Conservation (phyloP, 2,113 vertebrate genomes). For the Pachypanchax playfairii region DNA sequence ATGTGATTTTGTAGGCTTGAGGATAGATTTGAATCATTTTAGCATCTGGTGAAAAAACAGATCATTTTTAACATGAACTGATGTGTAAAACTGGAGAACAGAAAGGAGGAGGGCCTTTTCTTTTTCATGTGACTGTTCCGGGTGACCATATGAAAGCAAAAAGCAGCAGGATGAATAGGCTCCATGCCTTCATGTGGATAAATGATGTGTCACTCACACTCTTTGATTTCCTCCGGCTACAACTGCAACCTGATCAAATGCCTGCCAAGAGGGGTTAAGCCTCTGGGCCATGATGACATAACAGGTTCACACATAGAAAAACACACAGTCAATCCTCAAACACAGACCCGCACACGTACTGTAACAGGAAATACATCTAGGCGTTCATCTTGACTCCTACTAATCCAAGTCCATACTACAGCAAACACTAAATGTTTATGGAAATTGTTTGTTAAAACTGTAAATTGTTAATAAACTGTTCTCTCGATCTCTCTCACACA, state of each 20-base stretch:
- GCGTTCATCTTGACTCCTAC: not conserved
- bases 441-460: not conserved
- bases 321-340: not conserved
- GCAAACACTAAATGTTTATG: not conserved
- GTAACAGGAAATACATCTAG: not conserved
- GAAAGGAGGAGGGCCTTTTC: not conserved
- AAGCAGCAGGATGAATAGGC: not conserved
- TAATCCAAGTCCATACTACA: not conserved
- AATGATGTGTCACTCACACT: not conserved
- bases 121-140: not conserved
- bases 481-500: not conserved
- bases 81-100: not conserved
- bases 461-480: no score
- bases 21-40: not conserved
- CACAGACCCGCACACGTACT: not conserved
- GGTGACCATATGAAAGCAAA: not conserved
- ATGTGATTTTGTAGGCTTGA: not conserved
- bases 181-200: not conserved
- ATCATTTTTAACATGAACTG: not conserved
- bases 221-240: not conserved
- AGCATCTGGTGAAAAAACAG: not conserved
- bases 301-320: not conserved
- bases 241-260: not conserved
- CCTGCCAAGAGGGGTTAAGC: conserved; percentile 6
- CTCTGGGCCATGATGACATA: not conserved